A percentile compares a stretch with the other conserved stretches of the same genome.
Evolutionary conservation across 2,888 invertebrate genomes (phyloP).

Genomic region (Eudiplozoon nipponicum): DNA sequence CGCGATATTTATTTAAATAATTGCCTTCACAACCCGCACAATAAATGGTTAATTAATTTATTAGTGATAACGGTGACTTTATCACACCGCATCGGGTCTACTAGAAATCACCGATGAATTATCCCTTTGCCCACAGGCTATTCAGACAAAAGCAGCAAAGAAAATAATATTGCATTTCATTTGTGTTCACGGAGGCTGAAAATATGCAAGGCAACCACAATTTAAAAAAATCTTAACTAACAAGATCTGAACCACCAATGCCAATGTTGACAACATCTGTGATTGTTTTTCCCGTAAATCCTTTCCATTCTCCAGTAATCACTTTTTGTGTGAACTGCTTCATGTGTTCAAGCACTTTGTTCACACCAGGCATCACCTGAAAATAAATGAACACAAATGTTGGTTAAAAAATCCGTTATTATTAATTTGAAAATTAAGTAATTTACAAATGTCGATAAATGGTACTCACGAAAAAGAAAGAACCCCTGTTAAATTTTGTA

Average conservation of each 20-base stretch:
- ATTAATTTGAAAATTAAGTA: too few species aligned
- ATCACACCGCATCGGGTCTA: too few species aligned
- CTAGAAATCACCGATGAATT: too few species aligned
- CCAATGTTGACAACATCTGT: slow-evolving; percentile 94
- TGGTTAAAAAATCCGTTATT: not conserved
- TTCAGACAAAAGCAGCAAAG: not conserved
- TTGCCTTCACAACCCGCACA: too few species aligned
- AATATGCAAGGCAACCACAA: not conserved
- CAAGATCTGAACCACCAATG: slow-evolving; percentile 86
- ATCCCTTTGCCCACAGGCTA: too few species aligned
- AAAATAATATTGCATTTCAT: not conserved
- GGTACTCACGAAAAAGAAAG: too few species aligned
- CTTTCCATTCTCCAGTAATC: slow-evolving; percentile 33
- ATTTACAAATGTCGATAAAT: too few species aligned
- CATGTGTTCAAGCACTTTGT: slow-evolving; percentile 64
- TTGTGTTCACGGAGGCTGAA: not conserved
- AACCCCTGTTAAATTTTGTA: too few species aligned
- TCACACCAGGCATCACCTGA: slow-evolving; percentile 51
- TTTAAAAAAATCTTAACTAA: too few species aligned
- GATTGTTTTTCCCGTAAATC: slow-evolving; percentile 61
- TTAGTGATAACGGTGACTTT: too few species aligned
- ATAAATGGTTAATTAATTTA: too few species aligned
- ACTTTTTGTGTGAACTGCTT: slow-evolving; percentile 54
- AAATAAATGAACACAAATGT: slow-evolving; percentile 5
- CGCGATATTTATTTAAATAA: too few species aligned